These are phyloP conservation scores for Gonioctena quinquepunctata DNA, from an alignment of 1,140 invertebrate species.

Conservation along the genomic window DNA sequence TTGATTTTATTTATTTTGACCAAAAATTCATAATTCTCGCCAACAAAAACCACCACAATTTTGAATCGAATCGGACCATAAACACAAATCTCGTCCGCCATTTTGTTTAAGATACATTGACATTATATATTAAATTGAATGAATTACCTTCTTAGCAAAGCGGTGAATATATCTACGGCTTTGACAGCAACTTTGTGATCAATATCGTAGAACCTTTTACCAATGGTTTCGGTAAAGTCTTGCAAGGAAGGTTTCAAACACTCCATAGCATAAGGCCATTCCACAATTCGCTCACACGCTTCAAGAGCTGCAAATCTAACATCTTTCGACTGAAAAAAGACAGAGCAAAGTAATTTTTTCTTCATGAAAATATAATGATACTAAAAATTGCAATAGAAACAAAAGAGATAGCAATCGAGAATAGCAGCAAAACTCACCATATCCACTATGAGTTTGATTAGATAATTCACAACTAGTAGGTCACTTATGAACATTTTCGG, in stretches of 20 bases:
- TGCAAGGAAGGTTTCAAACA: background rate
- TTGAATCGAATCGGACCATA: too few species aligned
- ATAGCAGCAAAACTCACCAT: background rate
- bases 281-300: slow-evolving; percentile 1
- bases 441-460: slow-evolving; percentile 19
- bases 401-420: too few species aligned
- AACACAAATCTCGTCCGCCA: too few species aligned
- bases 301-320: slow-evolving; percentile 12
- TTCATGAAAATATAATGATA: too few species aligned
- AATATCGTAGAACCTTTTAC: slow-evolving; percentile 14
- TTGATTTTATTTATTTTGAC: too few species aligned
- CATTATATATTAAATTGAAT: too few species aligned
- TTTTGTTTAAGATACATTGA: too few species aligned
- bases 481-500: slow-evolving; percentile 22
- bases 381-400: too few species aligned
- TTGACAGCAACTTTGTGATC: slow-evolving; percentile 10
- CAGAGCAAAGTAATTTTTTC: too few species aligned
- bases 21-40: too few species aligned
- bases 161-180: slow-evolving; percentile 15
- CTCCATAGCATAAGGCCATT: background rate
- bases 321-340: slow-evolving; percentile 18
- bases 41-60: too few species aligned
- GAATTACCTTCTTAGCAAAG: background rate
- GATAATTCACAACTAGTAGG: slow-evolving; percentile 2
- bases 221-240: slow-evolving; percentile 7